These are phyloP conservation scores for Stegodyphus dumicola DNA, from an alignment of 1,140 invertebrate species.

Conservation along the genomic window DNA sequence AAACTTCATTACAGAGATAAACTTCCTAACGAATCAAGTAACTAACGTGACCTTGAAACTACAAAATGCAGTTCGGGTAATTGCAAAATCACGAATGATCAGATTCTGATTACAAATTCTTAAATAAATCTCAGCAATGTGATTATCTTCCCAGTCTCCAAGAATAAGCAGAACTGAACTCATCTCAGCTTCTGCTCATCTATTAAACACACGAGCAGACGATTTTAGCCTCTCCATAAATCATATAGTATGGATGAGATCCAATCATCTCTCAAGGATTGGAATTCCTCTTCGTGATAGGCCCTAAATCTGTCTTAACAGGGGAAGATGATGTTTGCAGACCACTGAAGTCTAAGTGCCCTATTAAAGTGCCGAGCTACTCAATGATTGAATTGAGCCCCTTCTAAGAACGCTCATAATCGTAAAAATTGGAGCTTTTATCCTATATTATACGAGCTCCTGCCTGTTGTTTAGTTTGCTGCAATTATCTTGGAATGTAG, in stretches of 20 bases:
- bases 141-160: too few relatives aligned
- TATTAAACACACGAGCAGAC: neutral
- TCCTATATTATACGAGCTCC: slow-evolving; percentile 19
- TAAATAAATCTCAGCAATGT: too few relatives aligned
- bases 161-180: too few relatives aligned
- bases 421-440: slow-evolving; percentile 21
- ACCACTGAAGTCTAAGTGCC: slow-evolving; percentile 6
- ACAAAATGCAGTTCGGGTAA: too few relatives aligned
- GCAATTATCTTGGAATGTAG: slow-evolving; percentile 21
- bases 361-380: slow-evolving; percentile 9
- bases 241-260: slow-evolving; percentile 1
- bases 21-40: too few relatives aligned
- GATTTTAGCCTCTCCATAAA: slow-evolving; percentile 20
- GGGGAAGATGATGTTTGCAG: neutral
- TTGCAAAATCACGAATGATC: too few relatives aligned
- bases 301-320: slow-evolving; percentile 19
- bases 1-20: too few relatives aligned
- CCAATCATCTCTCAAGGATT: slow-evolving; percentile 13
- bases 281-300: neutral
- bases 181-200: neutral
- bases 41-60: too few relatives aligned
- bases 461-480: slow-evolving; percentile 22
- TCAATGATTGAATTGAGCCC: slow-evolving; percentile 23
- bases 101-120: too few relatives aligned
- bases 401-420: slow-evolving; percentile 8